Conservation (phyloP, 2,797 vertebrate genomes). For the Perodicticus potto region DNA sequence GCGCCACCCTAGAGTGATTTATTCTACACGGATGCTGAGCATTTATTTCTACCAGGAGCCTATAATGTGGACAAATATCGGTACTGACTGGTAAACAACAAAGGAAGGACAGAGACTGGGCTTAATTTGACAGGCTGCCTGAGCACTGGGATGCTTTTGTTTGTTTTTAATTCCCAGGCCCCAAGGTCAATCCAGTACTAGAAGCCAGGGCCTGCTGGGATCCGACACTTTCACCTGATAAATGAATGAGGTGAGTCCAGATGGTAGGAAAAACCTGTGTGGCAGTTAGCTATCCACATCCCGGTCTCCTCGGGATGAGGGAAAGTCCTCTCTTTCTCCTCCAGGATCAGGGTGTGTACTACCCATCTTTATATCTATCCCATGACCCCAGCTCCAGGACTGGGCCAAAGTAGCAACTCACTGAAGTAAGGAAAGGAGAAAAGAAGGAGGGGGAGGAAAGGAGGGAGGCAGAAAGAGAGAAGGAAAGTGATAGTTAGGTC, state of each 20-base stretch:
- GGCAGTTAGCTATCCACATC: background rate
- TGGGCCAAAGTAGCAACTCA: background rate
- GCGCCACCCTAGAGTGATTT: slow-evolving; percentile 27
- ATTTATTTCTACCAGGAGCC: slow-evolving; percentile 79
- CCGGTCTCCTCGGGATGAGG: background rate
- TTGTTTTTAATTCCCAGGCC: slow-evolving; percentile 2
- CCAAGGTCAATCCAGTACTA: background rate
- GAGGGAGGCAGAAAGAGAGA: background rate
- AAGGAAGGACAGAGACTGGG: slow-evolving; percentile 55
- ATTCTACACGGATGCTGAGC: background rate
- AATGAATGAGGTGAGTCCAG: background rate
- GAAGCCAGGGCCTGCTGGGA: background rate
- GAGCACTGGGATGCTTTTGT: background rate
- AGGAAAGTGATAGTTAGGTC: background rate
- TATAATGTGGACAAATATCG: slow-evolving; percentile 82
- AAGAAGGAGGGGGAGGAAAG: no score
- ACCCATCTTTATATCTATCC: background rate
- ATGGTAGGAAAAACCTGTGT: background rate
- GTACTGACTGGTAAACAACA: slow-evolving; percentile 81
- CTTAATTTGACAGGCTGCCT: slow-evolving; percentile 72
- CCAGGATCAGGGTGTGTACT: background rate
- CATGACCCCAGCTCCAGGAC: background rate
- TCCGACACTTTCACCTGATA: background rate
- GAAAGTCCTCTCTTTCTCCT: background rate
- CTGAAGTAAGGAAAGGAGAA: background rate